Evolutionary conservation across 2,113 vertebrate genomes (phyloP), one percentile per base, ranked within the genome.

Genomic region (Peucedramus taeniatus): DNA sequence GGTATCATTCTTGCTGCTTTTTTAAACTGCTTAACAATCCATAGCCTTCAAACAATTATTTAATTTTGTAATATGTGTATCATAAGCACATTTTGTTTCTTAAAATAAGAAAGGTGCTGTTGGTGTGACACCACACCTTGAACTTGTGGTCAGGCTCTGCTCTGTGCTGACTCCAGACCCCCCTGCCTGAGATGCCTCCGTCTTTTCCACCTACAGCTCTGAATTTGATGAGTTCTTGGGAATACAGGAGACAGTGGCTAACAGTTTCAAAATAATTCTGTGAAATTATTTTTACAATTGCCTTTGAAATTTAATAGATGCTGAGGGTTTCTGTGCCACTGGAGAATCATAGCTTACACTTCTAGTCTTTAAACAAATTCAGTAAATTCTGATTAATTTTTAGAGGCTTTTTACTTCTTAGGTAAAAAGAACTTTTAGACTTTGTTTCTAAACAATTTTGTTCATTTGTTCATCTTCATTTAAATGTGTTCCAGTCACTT

Each of bases 1-100:
- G 98, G 98, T 99, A 97, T 95, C 93, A 94, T 51, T 23, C 80
- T 11, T 49, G 26, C 30, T 44, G 1, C 6, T 92, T 70, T 54
- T 82, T 8, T 11, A 45, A 45, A 22, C 56, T 78, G 5, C 21
- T 70, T 37, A 59, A 30, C 7, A 65, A 22, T 81, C 47, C 26
- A 10, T 37, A 61, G 16, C 39, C 24, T 87, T 63, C 18, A 54
- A 42, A 86, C 40, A 50, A 0, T 45, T 13, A 9, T 3, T 74
- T 13, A 19, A 18, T 86, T 53, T 53, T 7, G 9, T 78, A 9
- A 7, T 35, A 8, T 40, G 23, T 42, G 30, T 65, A 87, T 70
- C 37, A 11, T 40, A 33, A 37, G 11, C 11, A 30, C 9, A 1
- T 81, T 80, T 76, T 33, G 7, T 51, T 59, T 65, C 13, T 69